A percentile compares a stretch with the other conserved stretches of the same genome.
These are phyloP conservation scores for Sebastes iracundus DNA, from an alignment of 2,797 vertebrate species.

Conservation along the genomic window DNA sequence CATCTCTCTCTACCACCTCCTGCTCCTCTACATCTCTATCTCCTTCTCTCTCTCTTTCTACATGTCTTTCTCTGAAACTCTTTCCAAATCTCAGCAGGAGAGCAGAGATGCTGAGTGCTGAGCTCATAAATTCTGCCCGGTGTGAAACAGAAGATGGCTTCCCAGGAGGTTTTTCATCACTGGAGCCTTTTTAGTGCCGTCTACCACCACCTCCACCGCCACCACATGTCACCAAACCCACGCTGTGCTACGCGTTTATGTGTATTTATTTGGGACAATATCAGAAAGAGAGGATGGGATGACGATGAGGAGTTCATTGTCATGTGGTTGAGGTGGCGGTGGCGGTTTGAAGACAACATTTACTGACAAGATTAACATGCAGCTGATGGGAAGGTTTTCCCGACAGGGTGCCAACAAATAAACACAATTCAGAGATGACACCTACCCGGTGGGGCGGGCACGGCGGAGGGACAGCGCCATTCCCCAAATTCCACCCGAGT, in stretches of 20 bases:
- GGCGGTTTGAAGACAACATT: conserved; percentile 54
- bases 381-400: conserved; percentile 92
- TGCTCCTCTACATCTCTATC: conserved; percentile 14
- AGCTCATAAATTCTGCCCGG: conserved; percentile 69
- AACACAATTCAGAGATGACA: conserved; percentile 93
- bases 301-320: conserved; percentile 57
- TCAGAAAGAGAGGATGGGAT: not conserved
- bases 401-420: conserved; percentile 94
- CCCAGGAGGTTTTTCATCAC: conserved; percentile 75
- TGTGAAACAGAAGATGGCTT: conserved; percentile 81
- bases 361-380: conserved; percentile 93
- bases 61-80: conserved; percentile 18
- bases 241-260: conserved; percentile 48
- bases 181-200: conserved; percentile 72
- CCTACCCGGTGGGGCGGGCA: conserved; percentile 52
- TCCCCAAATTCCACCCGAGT: conserved; percentile 75
- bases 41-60: not conserved
- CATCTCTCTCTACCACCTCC: not conserved
- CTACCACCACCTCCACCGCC: conserved; percentile 30
- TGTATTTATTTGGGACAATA: conserved; percentile 41
- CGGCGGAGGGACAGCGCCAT: conserved; percentile 71
- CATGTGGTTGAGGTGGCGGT: conserved; percentile 7
- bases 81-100: conserved; percentile 30
- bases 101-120: conserved; percentile 59
- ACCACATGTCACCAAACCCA: conserved; percentile 69